Evolutionary conservation across 2,113 vertebrate genomes (phyloP), one percentile per base, ranked within the genome.

Genomic region (Burhinus oedicnemus): DNA sequence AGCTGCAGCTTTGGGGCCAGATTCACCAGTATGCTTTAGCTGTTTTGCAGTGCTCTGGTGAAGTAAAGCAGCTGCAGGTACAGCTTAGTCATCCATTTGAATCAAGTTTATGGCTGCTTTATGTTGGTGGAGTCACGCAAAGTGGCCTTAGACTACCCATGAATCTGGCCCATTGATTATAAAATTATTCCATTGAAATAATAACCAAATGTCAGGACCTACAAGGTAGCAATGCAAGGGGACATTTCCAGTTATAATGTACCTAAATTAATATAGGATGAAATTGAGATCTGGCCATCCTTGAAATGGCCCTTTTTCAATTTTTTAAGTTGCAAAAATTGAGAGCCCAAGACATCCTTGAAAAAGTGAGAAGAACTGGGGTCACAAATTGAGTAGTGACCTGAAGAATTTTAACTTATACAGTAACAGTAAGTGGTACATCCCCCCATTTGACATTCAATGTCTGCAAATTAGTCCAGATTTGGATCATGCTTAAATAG

Each of bases 71-170:
- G 69, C 74, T 38, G 68, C 58, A 91, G 62, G 55, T 65, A 45
- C 58, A 87, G 29, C 78, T 64, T 94, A 61, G 91, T 90, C 26
- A 58, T n/a, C 62, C 58, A 32, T 27, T 96, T 95, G 62, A 80
- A 87, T 91, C 51, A 78, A 82, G 27, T 68, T 92, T 94, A 84
- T 76, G 79, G 9, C 66, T 83, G 26, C 76, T 92, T 93, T 82
- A 23, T 54, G 44, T 85, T 25, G 9, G 3, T 75, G 36, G 47
- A 92, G 62, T 91, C 58, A 62, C 60, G 58, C 62, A 91, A 69
- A 92, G 17, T 45, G 77, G 49, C 69, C 60, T 54, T 42, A 54
- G n/a, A 85, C n/a, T 44, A 17, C n/a, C 58, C 17, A 22, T 51
- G 60, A 94, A 81, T 76, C 44, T 75, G 42, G 40, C 8, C 70